Conservation (phyloP, 2,888 invertebrate genomes). For the Oscheius sp. region DNA sequence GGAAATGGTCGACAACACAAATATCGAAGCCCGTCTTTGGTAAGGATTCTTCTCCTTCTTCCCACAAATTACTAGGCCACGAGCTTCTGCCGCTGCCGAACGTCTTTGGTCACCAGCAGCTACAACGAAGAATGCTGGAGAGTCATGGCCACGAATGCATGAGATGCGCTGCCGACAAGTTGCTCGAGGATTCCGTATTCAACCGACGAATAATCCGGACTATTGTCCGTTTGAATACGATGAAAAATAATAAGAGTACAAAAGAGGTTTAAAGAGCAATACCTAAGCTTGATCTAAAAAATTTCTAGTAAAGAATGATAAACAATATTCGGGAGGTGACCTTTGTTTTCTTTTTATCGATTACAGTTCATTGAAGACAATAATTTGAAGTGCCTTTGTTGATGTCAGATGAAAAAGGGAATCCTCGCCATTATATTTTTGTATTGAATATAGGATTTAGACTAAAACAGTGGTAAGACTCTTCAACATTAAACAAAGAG, state of each 20-base stretch:
- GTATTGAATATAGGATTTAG: too few species aligned
- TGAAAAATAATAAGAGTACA: constrained; percentile 31
- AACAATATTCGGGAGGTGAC: too few species aligned
- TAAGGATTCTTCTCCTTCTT: constrained; percentile 46
- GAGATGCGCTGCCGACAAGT: constrained; percentile 81
- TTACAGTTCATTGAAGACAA: too few species aligned
- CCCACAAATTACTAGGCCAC: constrained; percentile 75
- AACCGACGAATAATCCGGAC: constrained; percentile 56
- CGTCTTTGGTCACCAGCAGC: constrained; percentile 80
- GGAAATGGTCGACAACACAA: constrained; percentile 82
- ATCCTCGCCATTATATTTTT: too few species aligned
- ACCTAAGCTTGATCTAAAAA: too few species aligned
- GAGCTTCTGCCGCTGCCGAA: constrained; percentile 86
- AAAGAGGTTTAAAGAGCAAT: too few species aligned
- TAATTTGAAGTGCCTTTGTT: too few species aligned
- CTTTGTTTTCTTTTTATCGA: too few species aligned
- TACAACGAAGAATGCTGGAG: constrained; percentile 70
- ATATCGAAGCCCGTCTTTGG: constrained; percentile 79
- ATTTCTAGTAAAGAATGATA: too few species aligned
- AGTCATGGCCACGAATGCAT: constrained; percentile 78
- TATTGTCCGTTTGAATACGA: constrained; percentile 58
- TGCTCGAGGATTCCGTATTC: constrained; percentile 74
- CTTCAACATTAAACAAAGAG: too few species aligned
- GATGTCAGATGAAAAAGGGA: too few species aligned
- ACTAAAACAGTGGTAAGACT: too few species aligned